Evolutionary conservation across 2,797 vertebrate genomes (phyloP).

Genomic region (Myioborus melanocephalus): DNA sequence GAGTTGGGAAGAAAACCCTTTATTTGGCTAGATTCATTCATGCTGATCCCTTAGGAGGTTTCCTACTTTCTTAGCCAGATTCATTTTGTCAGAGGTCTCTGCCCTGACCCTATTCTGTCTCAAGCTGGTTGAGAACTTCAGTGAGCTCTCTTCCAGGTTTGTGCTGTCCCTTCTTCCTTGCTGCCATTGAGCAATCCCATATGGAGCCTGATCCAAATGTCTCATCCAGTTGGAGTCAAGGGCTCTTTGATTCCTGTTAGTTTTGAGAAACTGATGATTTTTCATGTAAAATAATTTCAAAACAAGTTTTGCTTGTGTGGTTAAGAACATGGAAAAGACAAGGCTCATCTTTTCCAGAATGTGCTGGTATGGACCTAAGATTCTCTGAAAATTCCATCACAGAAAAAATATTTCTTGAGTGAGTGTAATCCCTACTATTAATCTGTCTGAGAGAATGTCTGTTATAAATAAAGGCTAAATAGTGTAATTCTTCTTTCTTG

Average conservation of each 20-base stretch:
- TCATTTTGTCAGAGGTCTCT: not conserved
- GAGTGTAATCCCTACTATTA: not conserved
- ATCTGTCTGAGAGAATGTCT: not conserved
- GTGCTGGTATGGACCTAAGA: not conserved
- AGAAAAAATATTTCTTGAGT: not conserved
- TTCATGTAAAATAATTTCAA: not conserved
- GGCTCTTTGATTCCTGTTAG: not conserved
- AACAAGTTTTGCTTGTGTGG: not conserved
- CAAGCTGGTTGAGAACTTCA: not conserved
- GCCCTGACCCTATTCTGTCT: not conserved
- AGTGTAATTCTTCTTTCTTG: not conserved
- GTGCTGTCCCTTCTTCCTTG: not conserved
- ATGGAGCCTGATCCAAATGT: not conserved
- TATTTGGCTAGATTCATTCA: not conserved
- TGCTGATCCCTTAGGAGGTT: not conserved
- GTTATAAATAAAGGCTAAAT: not conserved
- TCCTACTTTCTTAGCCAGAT: not conserved
- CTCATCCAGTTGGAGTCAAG: fast-evolving
- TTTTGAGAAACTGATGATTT: not conserved
- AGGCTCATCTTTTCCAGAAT: not conserved
- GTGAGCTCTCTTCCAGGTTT: not conserved
- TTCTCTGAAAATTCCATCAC: not conserved
- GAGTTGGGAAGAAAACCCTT: not conserved
- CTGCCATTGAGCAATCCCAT: not conserved
- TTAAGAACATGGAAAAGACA: not conserved